Conservation (phyloP, 1,140 invertebrate genomes). For the Ceratina australensis region DNA sequence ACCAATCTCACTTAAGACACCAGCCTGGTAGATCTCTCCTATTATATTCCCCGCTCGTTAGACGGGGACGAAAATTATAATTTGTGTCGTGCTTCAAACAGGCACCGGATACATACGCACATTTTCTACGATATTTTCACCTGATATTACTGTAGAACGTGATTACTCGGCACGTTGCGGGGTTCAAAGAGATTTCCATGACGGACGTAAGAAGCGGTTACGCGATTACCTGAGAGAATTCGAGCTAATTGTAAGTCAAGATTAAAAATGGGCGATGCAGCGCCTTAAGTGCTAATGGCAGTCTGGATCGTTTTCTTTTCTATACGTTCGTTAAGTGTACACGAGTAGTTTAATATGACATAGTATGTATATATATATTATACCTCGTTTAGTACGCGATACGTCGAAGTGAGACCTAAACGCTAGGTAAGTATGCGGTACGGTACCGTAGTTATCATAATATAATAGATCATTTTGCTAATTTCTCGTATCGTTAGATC, state of each 20-base stretch:
- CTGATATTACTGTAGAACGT: too few species aligned
- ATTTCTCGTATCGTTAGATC: slow-evolving; percentile 67
- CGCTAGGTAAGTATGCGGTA: slow-evolving; percentile 63
- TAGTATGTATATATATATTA: slow-evolving; percentile 34
- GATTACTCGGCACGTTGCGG: background rate
- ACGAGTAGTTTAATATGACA: slow-evolving; percentile 1
- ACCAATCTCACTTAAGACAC: slow-evolving; percentile 59
- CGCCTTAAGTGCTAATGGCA: slow-evolving; percentile 63
- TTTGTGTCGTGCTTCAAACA: slow-evolving; percentile 3
- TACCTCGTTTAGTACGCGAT: slow-evolving; percentile 54
- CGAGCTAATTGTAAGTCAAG: slow-evolving; percentile 32
- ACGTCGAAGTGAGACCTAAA: slow-evolving; percentile 56
- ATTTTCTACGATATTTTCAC: too few species aligned
- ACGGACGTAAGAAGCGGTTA: too few species aligned
- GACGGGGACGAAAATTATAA: background rate
- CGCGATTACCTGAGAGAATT: slow-evolving; percentile 54
- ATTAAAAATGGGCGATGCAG: slow-evolving; percentile 44
- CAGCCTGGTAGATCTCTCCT: slow-evolving; percentile 32
- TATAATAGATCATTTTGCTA: slow-evolving; percentile 70
- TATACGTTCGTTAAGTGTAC: slow-evolving; percentile 30
- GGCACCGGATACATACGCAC: background rate
- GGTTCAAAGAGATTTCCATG: background rate
- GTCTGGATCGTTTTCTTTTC: slow-evolving; percentile 46
- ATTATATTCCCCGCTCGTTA: background rate
- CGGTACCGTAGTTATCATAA: slow-evolving; percentile 52